phyloP scores from a whole-genome alignment of 2,888 invertebrate species.

The Panzeria rudis region DNA sequence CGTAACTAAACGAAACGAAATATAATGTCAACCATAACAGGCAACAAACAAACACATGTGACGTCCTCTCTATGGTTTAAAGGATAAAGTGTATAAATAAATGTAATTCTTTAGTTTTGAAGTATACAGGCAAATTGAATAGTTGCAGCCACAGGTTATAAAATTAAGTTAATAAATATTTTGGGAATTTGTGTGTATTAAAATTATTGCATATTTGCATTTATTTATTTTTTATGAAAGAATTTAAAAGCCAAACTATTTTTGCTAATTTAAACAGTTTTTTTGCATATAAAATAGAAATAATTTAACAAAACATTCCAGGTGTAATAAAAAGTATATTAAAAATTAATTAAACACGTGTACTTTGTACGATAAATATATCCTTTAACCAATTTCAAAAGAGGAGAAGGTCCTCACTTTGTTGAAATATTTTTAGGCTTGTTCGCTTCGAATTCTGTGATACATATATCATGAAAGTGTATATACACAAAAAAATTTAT shows the following conservation, averaged over 20 bases:
- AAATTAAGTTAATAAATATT: conserved; percentile 32
- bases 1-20: no score
- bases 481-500: no score
- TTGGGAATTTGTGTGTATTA: neutral
- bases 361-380: no score
- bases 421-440: neutral
- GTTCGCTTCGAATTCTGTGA: no score
- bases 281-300: no score
- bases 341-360: neutral
- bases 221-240: neutral
- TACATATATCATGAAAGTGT: no score
- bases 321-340: neutral
- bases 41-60: conserved; percentile 36
- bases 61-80: conserved; percentile 15
- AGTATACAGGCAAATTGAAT: conserved; percentile 58
- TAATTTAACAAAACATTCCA: neutral
- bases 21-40: conserved; percentile 20
- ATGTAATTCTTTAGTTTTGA: conserved; percentile 47
- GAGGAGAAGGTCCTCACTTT: no score
- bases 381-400: no score
- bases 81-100: conserved; percentile 36
- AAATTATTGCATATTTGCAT: neutral
- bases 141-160: conserved; percentile 47
- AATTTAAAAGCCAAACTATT: neutral
- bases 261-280: neutral